Evolutionary conservation across 1,140 invertebrate species (phyloP), one percentile per base, ranked within the genome.

Genomic region (Chironomus striatipennis): DNA sequence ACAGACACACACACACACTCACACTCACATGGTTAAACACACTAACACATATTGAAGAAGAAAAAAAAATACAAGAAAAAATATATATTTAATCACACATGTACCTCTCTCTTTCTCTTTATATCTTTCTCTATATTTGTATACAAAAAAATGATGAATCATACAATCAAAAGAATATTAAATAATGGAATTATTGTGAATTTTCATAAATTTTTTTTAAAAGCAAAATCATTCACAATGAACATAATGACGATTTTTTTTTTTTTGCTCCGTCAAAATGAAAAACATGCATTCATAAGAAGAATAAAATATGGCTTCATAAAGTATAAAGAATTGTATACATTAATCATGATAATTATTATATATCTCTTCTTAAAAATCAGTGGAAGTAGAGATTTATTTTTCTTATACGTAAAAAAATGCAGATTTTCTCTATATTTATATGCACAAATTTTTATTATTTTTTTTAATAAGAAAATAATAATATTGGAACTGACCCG

Each of bases 71-170:
- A n/a, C n/a, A n/a, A n/a, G n/a, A n/a, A n/a, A n/a, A 57, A n/a
- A 15, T 57, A 57, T 57, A 57, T 57, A 57, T 57, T 57, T 57
- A 57, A 18, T 70, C 65, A 70, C 65, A 70, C 65, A 70, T 70
- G 65, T 70, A 70, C 65, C 65, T 70, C 65, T 70, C 65, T 70
- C 65, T 70, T 70, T 70, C 65, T 70, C 65, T 70, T 21, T 70
- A 18, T 70, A 18, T 70, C 65, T 57, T 7, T 47, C 43, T 34
- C 24, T 34, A 34, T 47, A 47, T 47, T 57, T 57, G 47, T 57
- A 57, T 57, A 57, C 47, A 57, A 57, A 47, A 47, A 47, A 47
- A 57, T n/a, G 15, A 57, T 57, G 47, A 57, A 57, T 34, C 24
- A 34, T 34, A 34, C 24, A 57, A 57, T 57, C 47, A 57, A n/a